Conservation (phyloP, 2,888 invertebrate species). For the Caenorhabditis wallacei region DNA sequence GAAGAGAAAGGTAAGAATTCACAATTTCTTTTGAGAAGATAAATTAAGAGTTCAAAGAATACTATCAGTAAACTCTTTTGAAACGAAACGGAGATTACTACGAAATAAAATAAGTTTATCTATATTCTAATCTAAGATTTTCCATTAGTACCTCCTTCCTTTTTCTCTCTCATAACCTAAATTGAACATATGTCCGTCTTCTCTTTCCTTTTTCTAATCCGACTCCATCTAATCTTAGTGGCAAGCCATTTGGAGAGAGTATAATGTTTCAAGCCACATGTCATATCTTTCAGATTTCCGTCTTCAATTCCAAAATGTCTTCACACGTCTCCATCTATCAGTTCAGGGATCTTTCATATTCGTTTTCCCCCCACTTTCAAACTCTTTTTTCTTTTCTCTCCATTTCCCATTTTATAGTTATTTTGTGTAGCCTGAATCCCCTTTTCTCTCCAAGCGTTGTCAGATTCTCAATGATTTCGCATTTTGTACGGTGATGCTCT, state of each 20-base stretch:
- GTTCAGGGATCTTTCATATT: slow-evolving; percentile 57
- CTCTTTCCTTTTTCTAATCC: slow-evolving; percentile 27
- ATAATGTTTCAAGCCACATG: slow-evolving; percentile 54
- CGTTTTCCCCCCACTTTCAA: slow-evolving; percentile 3
- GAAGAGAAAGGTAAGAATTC: slow-evolving; percentile 26
- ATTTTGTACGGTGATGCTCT: slow-evolving; percentile 65
- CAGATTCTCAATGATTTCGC: slow-evolving; percentile 63
- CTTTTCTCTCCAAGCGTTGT: slow-evolving; percentile 42
- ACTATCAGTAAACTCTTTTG: no score
- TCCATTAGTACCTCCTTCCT: slow-evolving; percentile 39
- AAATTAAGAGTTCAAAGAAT: neutral
- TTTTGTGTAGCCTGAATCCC: slow-evolving; percentile 29
- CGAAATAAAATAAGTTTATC: no score
- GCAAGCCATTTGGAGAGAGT: slow-evolving; percentile 15
- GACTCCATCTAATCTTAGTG: slow-evolving; percentile 42
- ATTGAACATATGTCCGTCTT: slow-evolving; percentile 47
- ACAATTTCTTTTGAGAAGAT: neutral
- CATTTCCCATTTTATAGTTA: slow-evolving; percentile 22
- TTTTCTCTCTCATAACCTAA: slow-evolving; percentile 15
- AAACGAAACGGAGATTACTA: no score
- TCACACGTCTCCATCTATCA: slow-evolving; percentile 35
- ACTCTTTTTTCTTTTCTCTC: neutral
- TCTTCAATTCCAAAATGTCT: slow-evolving; percentile 5
- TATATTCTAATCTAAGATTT: slow-evolving; percentile 30
- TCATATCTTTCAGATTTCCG: slow-evolving; percentile 49